Base-by-base conservation (phyloP, 2,797 vertebrate species). In the Bucorvus abyssinicus region DNA sequence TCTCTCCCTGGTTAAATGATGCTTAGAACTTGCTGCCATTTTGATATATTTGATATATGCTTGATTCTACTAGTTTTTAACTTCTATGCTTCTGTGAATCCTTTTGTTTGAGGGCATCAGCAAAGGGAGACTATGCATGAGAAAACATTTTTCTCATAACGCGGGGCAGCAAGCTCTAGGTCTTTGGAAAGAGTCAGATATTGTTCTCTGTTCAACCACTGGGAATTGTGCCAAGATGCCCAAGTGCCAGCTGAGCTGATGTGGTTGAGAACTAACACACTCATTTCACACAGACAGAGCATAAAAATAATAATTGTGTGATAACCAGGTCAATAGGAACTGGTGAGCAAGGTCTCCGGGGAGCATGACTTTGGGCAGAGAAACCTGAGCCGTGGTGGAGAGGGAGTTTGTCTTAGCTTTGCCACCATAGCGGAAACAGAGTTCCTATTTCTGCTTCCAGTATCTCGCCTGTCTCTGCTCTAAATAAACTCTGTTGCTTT, bases 71-170 rank as follows among this genome's bases (percentile, higher is more conserved):
- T 53, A 29, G 22, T 74, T 70, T 29, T 4, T 14, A 56, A 74
- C 79, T 87, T 73, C 29, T 47, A 0, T 70, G 7, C 20, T 60
- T 92, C 53, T 56, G 12, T 60, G 29, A 68, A 65, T 4, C n/a
- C 23, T 77, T 84, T 68, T 32, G 42, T 84, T 82, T 68, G 57
- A 71, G 47, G 90, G 4, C 42, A 71, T 75, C 64, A 85, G 45
- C 64, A 91, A 59, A 90, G 27, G 44, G 56, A 90, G 53, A 70
- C 30, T 38, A 80, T 60, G n/a, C 53, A 68, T 32, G n/a, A 93
- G 65, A 42, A 68, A 70, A 19, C 3, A 9, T 38, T 84, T 88
- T 77, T 40, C 26, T 59, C 10, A 9, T 52, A 34, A 55, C 18
- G 11, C 15, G 40, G 76, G 80, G 21, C 36, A 70, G 27, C 22